Evolutionary conservation across 2,113 vertebrate species (phyloP).

Genomic region (Mionectes macconnelli): DNA sequence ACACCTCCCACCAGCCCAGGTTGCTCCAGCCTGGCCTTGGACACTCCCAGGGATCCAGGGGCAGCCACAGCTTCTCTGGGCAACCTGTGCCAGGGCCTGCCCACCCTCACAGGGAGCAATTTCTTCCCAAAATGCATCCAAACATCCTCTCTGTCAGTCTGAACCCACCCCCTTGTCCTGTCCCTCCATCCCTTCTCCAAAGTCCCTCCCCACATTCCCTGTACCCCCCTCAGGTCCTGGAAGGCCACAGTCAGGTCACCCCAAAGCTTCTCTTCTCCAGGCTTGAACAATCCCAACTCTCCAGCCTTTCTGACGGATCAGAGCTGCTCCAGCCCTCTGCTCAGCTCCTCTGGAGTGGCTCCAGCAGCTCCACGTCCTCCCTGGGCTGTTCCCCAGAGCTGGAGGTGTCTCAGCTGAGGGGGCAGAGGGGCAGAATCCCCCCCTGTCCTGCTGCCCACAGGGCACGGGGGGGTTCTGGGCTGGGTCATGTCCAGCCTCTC

Average conservation of each 20-base stretch:
- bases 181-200: not conserved
- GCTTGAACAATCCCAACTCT: not conserved
- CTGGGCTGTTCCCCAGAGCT: no score
- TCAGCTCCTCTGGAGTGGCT: not conserved
- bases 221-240: not conserved
- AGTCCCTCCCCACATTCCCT: not conserved
- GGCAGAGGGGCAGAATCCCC: not conserved
- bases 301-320: not conserved
- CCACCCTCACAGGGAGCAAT: not conserved
- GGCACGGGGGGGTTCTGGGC: not conserved
- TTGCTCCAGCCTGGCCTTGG: not conserved
- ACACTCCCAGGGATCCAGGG: not conserved
- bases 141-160: not conserved
- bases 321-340: not conserved
- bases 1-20: rapidly evolving
- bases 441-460: not conserved
- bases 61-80: not conserved
- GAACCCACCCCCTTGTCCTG: not conserved
- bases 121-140: not conserved
- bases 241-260: not conserved
- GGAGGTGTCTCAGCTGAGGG: not conserved
- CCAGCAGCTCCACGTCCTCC: not conserved
- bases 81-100: not conserved
- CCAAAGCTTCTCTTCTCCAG: not conserved
- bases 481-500: not conserved